phyloP scores from a whole-genome alignment of 2,888 invertebrate species.

The Melanostoma scalare region DNA sequence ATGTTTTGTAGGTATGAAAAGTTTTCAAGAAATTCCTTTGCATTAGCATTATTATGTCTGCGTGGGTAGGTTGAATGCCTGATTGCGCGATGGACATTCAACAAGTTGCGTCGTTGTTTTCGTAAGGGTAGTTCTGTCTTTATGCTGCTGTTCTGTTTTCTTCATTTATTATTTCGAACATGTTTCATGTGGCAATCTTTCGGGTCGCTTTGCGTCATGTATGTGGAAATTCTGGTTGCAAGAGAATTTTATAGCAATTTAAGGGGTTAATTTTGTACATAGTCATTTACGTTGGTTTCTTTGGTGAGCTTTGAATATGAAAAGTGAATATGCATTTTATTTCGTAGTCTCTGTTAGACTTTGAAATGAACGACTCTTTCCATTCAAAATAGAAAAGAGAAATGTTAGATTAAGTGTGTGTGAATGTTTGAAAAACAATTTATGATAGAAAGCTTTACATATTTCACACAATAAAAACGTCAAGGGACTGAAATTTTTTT shows the following conservation, averaged over 20 bases:
- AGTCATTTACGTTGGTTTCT: slow-evolving; percentile 46
- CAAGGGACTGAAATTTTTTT: no score
- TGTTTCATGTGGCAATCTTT: slow-evolving; percentile 31
- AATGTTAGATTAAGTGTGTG: slow-evolving; percentile 6
- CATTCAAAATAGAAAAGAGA: not conserved
- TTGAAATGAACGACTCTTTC: slow-evolving; percentile 4
- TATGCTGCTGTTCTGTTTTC: slow-evolving; percentile 38
- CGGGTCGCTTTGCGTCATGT: slow-evolving; percentile 6
- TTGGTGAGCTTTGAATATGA: slow-evolving; percentile 57
- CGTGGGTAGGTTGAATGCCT: slow-evolving; percentile 67
- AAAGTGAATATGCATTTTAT: slow-evolving; percentile 66
- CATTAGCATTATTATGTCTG: slow-evolving; percentile 45
- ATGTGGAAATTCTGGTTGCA: slow-evolving; percentile 3
- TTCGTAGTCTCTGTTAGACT: slow-evolving; percentile 11
- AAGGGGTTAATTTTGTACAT: slow-evolving; percentile 61
- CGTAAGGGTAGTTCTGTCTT: slow-evolving; percentile 48
- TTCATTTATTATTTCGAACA: slow-evolving; percentile 50
- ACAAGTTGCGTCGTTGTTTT: slow-evolving; percentile 67
- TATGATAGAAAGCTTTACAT: slow-evolving; percentile 10
- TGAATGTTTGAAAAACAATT: not conserved
- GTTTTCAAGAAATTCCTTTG: slow-evolving; percentile 65
- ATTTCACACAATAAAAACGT: no score
- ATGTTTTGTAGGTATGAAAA: slow-evolving; percentile 47
- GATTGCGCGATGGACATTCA: slow-evolving; percentile 70
- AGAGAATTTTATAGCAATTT: slow-evolving; percentile 53